Evolutionary conservation across 1,140 invertebrate genomes (phyloP).

Genomic region (Megalopta genalis): DNA sequence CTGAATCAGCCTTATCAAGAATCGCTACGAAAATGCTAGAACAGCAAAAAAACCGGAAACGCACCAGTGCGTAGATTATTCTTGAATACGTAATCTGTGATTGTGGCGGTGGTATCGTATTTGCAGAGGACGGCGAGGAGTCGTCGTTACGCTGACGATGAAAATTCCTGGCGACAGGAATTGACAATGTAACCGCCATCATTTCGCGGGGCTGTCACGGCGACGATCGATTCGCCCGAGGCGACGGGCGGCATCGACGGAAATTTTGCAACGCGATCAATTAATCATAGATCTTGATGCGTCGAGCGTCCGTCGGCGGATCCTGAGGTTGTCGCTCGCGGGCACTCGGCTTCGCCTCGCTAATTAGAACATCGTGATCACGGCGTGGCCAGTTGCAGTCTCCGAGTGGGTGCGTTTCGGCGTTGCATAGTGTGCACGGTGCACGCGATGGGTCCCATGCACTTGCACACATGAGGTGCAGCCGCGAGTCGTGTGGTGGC

Average conservation of each 20-base stretch:
- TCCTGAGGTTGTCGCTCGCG: background rate
- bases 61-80: background rate
- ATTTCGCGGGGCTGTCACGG: background rate
- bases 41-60: background rate
- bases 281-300: background rate
- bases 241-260: background rate
- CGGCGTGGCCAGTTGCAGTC: too few relatives aligned
- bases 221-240: background rate
- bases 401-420: background rate
- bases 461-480: background rate
- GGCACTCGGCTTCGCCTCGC: background rate
- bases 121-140: background rate
- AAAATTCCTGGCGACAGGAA: too few relatives aligned
- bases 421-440: background rate
- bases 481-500: conserved; percentile 6
- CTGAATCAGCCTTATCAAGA: too few relatives aligned
- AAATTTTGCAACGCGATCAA: background rate
- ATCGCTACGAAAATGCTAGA: background rate
- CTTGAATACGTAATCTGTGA: background rate
- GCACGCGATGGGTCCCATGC: background rate
- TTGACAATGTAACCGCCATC: background rate
- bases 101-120: background rate
- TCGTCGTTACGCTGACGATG: background rate
- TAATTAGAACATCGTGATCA: background rate
- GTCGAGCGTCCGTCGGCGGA: background rate